These are phyloP conservation scores for Gallinago media DNA, from an alignment of 2,113 vertebrate species.

Conservation along the genomic window DNA sequence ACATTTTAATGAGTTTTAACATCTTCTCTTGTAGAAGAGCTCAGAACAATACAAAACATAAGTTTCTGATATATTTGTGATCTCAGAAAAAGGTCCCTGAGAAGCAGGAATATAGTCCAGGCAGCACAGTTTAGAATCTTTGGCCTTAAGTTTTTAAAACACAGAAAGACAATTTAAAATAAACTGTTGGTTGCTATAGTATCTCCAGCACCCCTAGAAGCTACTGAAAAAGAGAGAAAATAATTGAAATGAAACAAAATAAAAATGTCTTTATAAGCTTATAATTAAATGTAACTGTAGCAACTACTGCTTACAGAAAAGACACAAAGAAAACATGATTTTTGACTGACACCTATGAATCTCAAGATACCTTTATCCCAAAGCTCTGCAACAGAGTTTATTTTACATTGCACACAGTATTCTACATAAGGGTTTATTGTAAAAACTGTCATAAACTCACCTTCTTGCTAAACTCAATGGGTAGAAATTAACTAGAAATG, in stretches of 20 bases:
- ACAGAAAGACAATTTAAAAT: neutral
- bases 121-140: neutral
- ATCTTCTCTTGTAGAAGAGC: neutral
- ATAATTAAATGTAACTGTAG: neutral
- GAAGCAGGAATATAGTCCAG: neutral
- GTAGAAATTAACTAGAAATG: conserved; percentile 26
- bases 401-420: neutral
- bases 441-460: conserved; percentile 21
- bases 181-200: neutral
- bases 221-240: neutral
- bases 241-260: neutral
- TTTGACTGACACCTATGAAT: neutral
- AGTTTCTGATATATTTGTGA: no score
- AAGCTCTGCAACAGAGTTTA: neutral
- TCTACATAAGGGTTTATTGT: neutral
- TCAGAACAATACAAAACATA: neutral
- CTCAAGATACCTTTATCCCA: neutral
- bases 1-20: neutral
- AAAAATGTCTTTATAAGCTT: neutral
- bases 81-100: neutral
- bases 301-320: neutral
- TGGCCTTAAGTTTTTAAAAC: neutral
- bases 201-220: neutral
- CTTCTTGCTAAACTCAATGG: neutral
- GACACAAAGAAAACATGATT: neutral